phyloP scores from a whole-genome alignment of 2,797 vertebrate species.

The Harpagifer antarcticus region DNA sequence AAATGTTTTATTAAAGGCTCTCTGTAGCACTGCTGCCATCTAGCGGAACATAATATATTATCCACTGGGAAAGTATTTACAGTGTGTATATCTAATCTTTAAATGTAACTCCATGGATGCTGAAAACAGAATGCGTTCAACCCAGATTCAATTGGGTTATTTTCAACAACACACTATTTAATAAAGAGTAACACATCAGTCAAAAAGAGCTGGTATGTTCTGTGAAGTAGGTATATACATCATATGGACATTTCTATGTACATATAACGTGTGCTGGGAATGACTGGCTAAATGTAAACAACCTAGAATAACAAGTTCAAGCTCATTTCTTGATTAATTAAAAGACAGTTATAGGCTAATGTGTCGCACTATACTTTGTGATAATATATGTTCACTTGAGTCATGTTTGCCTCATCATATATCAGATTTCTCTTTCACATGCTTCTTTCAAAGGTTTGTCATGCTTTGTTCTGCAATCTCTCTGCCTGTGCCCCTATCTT shows the following conservation, averaged over 20 bases:
- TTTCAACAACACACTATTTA: neutral
- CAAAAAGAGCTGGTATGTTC: neutral
- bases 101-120: neutral
- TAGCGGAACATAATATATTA: conserved; percentile 36
- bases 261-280: neutral
- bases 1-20: neutral
- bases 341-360: neutral
- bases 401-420: neutral
- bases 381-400: neutral
- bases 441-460: neutral
- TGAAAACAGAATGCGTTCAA: neutral
- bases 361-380: neutral
- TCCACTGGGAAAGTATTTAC: neutral
- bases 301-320: neutral
- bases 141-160: neutral
- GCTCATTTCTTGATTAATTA: neutral
- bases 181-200: neutral
- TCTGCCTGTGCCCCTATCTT: conserved; percentile 11
- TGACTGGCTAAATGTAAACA: neutral
- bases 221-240: neutral
- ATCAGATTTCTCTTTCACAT: neutral
- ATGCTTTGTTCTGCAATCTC: neutral
- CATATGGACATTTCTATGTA: neutral
- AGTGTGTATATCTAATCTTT: neutral
- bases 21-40: conserved; percentile 57